A percentile compares a stretch with the other conserved stretches of the same genome.
Conservation (phyloP, 2,888 invertebrate genomes). For the Leucoma salicis region DNA sequence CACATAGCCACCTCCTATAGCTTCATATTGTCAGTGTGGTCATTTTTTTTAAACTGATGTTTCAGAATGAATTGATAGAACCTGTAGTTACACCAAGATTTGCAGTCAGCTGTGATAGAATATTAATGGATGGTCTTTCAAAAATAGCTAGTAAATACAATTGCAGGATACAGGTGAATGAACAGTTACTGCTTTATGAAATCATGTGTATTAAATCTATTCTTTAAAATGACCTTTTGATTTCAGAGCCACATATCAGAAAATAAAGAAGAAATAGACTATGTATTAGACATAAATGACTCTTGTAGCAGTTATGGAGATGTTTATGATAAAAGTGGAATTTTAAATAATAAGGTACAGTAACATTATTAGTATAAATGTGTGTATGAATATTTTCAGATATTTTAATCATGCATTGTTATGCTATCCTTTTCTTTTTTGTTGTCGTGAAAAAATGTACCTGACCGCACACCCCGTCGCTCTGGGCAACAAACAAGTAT, state of each 20-base stretch:
- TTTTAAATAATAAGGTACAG: conserved; percentile 88
- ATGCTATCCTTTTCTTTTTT: no score
- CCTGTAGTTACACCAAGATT: conserved; percentile 94
- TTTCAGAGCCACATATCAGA: conserved; percentile 93
- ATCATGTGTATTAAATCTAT: no score
- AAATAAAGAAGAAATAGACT: conserved; percentile 86
- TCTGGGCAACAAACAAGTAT: no score
- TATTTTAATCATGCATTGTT: no score
- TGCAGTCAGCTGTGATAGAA: conserved; percentile 88
- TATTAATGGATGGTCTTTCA: conserved; percentile 86
- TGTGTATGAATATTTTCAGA: no score
- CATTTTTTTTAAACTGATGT: no score
- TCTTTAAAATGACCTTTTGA: no score
- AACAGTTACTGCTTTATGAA: background rate
- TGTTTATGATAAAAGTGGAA: conserved; percentile 88
- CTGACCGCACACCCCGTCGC: no score
- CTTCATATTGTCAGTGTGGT: no score
- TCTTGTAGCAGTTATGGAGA: conserved; percentile 84
- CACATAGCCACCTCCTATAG: no score
- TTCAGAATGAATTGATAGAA: conserved; percentile 86
- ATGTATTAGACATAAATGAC: conserved; percentile 83
- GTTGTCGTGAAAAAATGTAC: no score
- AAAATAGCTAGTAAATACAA: conserved; percentile 85
- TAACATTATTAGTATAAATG: background rate
- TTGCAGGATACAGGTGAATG: conserved; percentile 87